Percentiles rank a stretch among this genome's conserved stretches.
Conservation (phyloP, 1,140 invertebrate genomes). For the Melipona quadrifasciata region DNA sequence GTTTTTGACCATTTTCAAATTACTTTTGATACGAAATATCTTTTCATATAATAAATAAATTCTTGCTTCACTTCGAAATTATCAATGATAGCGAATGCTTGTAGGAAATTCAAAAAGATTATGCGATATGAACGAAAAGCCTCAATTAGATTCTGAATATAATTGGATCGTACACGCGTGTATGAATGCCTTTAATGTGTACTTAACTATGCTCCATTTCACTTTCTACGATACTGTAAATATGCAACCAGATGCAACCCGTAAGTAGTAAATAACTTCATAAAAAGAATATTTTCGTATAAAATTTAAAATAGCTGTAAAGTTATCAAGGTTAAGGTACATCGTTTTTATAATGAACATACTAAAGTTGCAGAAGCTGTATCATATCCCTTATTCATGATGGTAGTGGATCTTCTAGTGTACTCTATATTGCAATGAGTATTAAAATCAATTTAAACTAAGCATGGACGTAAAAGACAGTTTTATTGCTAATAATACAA, state of each 20-base stretch:
- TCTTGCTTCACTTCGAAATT: neutral
- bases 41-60: neutral
- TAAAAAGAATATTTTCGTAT: neutral
- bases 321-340: neutral
- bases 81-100: neutral
- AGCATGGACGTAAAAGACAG: conserved; percentile 29
- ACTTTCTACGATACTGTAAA: conserved; percentile 66
- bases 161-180: conserved; percentile 73
- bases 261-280: conserved; percentile 58
- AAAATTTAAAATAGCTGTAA: neutral
- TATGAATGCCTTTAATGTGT: conserved; percentile 72
- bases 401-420: conserved; percentile 67
- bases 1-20: neutral
- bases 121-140: conserved; percentile 39
- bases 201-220: conserved; percentile 73
- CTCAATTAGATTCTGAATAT: conserved; percentile 70
- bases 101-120: neutral
- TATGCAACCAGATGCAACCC: conserved; percentile 53
- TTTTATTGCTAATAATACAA: neutral
- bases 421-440: conserved; percentile 67
- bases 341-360: neutral
- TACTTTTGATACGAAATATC: neutral
- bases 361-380: conserved; percentile 63
- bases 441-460: neutral
- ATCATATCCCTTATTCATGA: conserved; percentile 69